These are phyloP conservation scores for Drosophila gaucha DNA, from an alignment of 2,888 invertebrate genomes.

Conservation along the genomic window DNA sequence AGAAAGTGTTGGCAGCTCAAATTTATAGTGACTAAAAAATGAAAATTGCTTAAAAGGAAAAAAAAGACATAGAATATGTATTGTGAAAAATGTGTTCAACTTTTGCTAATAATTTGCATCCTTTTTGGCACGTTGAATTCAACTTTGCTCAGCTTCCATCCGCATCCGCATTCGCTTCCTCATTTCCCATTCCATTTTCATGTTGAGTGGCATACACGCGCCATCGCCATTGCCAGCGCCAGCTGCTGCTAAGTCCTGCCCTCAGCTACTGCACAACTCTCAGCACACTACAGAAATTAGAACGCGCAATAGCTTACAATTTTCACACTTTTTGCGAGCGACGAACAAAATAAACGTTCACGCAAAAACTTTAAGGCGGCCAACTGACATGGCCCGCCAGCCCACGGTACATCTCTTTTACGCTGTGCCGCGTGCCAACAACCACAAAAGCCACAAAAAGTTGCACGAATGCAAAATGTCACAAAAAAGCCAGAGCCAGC, in stretches of 20 bases:
- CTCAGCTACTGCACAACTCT: slow-evolving; percentile 30
- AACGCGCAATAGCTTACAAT: slow-evolving; percentile 65
- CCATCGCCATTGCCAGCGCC: slow-evolving; percentile 25
- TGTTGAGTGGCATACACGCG: slow-evolving; percentile 47
- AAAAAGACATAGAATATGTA: slow-evolving; percentile 20
- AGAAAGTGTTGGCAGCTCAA: slow-evolving; percentile 32
- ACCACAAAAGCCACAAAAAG: slow-evolving; percentile 69
- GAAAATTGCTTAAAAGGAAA: slow-evolving; percentile 61
- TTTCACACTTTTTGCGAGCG: slow-evolving; percentile 71
- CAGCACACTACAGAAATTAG: slow-evolving; percentile 60
- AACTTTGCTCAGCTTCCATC: slow-evolving; percentile 3
- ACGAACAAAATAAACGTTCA: slow-evolving; percentile 71
- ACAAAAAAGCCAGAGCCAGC: slow-evolving; percentile 39
- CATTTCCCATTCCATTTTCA: slow-evolving; percentile 9
- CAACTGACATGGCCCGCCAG: slow-evolving; percentile 35
- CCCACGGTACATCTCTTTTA: slow-evolving; percentile 19
- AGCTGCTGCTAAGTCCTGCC: slow-evolving; percentile 30
- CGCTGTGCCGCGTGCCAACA: slow-evolving; percentile 49
- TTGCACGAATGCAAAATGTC: slow-evolving; percentile 72
- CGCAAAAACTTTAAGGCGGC: slow-evolving; percentile 65
- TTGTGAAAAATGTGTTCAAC: slow-evolving; percentile 72
- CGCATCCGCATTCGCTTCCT: slow-evolving; percentile 5
- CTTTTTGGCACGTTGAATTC: slow-evolving; percentile 10
- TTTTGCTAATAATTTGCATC: slow-evolving; percentile 72
- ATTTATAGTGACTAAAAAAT: slow-evolving; percentile 61